Percentiles rank a stretch among this genome's conserved stretches.
Evolutionary conservation across 2,113 vertebrate species (phyloP).

Genomic region (Fulmarus glacialis): DNA sequence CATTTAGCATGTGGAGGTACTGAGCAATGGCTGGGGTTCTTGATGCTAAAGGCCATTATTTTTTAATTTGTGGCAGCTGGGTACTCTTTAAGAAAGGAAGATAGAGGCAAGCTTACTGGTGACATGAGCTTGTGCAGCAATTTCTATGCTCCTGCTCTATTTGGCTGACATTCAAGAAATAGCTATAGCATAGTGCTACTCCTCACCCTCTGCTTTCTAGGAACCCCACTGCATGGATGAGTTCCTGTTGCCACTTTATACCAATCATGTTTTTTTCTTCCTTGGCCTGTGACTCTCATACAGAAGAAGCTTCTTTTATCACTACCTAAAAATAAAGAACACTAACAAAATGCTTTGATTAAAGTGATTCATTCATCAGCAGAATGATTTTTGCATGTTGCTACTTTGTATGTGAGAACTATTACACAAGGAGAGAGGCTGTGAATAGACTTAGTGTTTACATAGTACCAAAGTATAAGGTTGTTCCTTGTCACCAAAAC

Average conservation of each 20-base stretch:
- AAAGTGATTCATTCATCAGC: conserved; percentile 55
- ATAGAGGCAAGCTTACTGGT: background rate
- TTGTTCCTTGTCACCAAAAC: conserved; percentile 72
- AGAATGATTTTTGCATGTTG: conserved; percentile 64
- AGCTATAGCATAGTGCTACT: background rate
- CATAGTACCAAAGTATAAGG: conserved; percentile 73
- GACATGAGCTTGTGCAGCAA: background rate
- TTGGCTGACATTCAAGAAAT: background rate
- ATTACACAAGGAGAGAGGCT: conserved; percentile 42
- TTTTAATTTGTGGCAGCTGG: background rate
- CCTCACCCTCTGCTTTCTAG: background rate
- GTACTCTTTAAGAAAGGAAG: background rate
- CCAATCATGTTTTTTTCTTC: background rate
- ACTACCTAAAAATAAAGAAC: conserved; percentile 37
- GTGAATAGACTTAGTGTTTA: conserved; percentile 76
- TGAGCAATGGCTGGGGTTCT: background rate
- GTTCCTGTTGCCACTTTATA: background rate
- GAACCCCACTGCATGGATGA: background rate
- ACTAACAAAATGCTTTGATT: conserved; percentile 26
- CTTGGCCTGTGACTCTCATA: background rate
- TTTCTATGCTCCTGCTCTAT: background rate
- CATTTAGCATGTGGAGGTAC: background rate
- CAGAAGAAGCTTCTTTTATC: background rate
- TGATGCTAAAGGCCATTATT: background rate
- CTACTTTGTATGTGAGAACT: conserved; percentile 67